phyloP scores from a whole-genome alignment of 2,888 invertebrate species.

The Heteromurus nitidus region DNA sequence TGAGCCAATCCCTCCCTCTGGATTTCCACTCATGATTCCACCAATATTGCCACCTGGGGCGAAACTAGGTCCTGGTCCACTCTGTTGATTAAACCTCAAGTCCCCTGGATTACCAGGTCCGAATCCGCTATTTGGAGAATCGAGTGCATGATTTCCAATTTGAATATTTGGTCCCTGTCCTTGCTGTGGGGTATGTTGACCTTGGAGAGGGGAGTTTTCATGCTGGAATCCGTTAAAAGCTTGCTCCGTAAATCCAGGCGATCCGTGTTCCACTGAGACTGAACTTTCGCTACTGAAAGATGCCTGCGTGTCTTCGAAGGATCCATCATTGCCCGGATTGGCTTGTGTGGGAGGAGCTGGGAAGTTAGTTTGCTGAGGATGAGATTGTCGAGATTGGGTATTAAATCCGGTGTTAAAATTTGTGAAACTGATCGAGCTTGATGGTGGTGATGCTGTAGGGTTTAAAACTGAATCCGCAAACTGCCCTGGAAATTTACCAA shows the following conservation, averaged over 20 bases:
- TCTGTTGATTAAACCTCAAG: no score
- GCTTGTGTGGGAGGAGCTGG: conserved; percentile 6
- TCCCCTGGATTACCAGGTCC: no score
- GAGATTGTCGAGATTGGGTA: background rate
- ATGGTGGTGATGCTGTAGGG: background rate
- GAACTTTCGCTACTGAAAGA: conserved; percentile 22
- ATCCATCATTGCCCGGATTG: no score
- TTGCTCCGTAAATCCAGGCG: conserved; percentile 5
- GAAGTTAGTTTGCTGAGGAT: conserved; percentile 10
- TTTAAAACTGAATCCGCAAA: conserved; percentile 26
- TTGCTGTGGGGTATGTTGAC: background rate
- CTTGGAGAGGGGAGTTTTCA: conserved; percentile 16
- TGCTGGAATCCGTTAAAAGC: background rate
- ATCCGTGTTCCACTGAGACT: conserved; percentile 10
- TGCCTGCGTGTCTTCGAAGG: conserved; percentile 7
- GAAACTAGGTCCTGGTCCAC: background rate
- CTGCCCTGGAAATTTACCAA: conserved; percentile 41
- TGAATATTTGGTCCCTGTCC: no score
- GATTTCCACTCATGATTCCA: no score
- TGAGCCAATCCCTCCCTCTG: no score
- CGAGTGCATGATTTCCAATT: no score
- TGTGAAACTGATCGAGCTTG: background rate
- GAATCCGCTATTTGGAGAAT: no score
- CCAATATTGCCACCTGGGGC: background rate
- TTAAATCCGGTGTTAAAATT: no score